These are phyloP conservation scores for Helleia helle DNA, from an alignment of 2,888 invertebrate genomes.

Conservation along the genomic window DNA sequence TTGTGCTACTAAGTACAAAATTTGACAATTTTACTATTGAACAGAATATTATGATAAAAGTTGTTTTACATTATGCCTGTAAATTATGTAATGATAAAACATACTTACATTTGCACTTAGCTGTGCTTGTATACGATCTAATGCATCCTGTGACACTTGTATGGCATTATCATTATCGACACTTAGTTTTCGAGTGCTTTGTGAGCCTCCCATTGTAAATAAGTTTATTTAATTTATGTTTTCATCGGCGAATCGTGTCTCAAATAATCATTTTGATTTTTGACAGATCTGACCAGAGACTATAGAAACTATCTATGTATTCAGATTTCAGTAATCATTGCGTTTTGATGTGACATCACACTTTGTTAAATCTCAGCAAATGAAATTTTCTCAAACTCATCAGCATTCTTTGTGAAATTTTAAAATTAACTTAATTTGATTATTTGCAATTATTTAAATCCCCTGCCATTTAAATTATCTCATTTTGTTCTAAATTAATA, in stretches of 20 bases:
- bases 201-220: conserved; percentile 72
- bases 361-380: too few relatives aligned
- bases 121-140: conserved; percentile 62
- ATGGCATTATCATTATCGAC: conserved; percentile 67
- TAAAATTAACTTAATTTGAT: too few relatives aligned
- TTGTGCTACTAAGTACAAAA: not conserved
- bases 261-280: conserved; percentile 52
- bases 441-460: too few relatives aligned
- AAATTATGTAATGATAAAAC: conserved; percentile 65
- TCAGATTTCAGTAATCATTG: too few relatives aligned
- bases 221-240: conserved; percentile 40
- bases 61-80: conserved; percentile 49
- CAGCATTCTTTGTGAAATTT: too few relatives aligned
- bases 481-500: too few relatives aligned
- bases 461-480: too few relatives aligned
- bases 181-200: conserved; percentile 69
- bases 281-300: conserved; percentile 13
- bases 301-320: too few relatives aligned
- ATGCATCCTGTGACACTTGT: conserved; percentile 64
- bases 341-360: not conserved
- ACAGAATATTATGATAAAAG: conserved; percentile 20
- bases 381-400: too few relatives aligned
- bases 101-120: conserved; percentile 57
- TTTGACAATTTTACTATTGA: not conserved
- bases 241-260: conserved; percentile 52